A percentile compares a stretch with the other conserved stretches of the same genome.
phyloP scores from a whole-genome alignment of 2,113 vertebrate species.

The Sinosuthora webbiana region DNA sequence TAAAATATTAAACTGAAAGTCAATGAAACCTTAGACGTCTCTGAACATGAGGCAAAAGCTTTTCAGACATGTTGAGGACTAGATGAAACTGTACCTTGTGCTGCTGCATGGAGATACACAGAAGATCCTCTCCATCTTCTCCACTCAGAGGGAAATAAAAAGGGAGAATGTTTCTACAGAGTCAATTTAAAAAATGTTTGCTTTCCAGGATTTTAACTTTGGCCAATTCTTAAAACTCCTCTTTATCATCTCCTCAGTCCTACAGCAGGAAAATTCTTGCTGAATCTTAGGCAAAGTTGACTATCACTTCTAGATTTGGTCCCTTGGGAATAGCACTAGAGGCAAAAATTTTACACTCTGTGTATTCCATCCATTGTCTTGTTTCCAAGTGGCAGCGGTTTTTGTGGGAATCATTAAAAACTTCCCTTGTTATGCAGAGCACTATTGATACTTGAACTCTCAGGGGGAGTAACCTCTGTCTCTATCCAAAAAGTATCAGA shows the following conservation, averaged over 20 bases:
- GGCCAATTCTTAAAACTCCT: background rate
- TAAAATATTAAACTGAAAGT: background rate
- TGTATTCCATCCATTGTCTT: background rate
- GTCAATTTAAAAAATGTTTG: background rate
- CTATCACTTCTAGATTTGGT: background rate
- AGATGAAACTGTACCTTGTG: background rate
- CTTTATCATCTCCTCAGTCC: background rate
- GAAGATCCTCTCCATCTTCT: background rate
- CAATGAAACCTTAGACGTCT: background rate
- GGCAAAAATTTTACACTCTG: background rate
- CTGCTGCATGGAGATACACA: background rate
- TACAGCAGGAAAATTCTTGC: background rate
- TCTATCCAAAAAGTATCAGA: background rate
- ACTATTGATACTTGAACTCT: background rate
- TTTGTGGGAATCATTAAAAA: constrained; percentile 23
- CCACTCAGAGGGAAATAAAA: background rate
- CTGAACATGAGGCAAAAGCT: background rate
- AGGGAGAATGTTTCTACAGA: background rate
- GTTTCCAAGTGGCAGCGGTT: background rate
- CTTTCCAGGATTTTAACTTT: constrained; percentile 20
- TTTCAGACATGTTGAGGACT: background rate
- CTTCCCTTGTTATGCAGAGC: background rate
- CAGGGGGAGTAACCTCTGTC: background rate
- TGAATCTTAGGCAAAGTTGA: background rate
- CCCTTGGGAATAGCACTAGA: background rate